Percentiles rank a stretch among this genome's conserved stretches.
These are phyloP conservation scores for Squalus acanthias DNA, from an alignment of 2,797 vertebrate genomes.

Conservation along the genomic window DNA sequence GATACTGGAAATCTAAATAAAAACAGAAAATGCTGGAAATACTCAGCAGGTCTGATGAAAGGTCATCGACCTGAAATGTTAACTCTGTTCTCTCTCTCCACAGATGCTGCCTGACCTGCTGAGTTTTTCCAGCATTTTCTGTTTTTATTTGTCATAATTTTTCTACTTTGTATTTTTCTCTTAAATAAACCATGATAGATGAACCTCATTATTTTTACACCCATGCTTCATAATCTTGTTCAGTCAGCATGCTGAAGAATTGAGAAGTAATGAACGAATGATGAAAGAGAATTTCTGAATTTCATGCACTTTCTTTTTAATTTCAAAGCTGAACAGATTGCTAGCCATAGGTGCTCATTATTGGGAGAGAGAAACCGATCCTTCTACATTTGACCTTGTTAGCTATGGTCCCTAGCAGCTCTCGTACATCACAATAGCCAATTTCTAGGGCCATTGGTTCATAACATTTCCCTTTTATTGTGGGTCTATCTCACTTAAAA, in stretches of 20 bases:
- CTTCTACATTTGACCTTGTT: background rate
- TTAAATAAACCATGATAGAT: background rate
- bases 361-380: background rate
- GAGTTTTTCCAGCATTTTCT: too few species aligned
- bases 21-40: too few species aligned
- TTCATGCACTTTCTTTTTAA: conserved; percentile 1
- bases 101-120: too few species aligned
- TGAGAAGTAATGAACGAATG: background rate
- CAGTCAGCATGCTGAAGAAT: background rate
- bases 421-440: background rate
- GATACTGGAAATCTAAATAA: too few species aligned
- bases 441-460: background rate
- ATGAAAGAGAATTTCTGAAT: background rate
- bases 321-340: conserved; percentile 8
- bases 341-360: background rate
- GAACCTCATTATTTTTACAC: background rate
- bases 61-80: too few species aligned
- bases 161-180: background rate
- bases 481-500: background rate
- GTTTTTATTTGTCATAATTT: background rate
- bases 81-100: too few species aligned
- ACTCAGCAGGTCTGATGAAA: too few species aligned
- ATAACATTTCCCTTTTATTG: background rate
- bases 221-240: conserved; percentile 7
- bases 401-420: background rate